Percentiles rank a stretch among this genome's conserved stretches.
phyloP scores from a whole-genome alignment of 2,888 invertebrate species.

The Epistrophe eligans region DNA sequence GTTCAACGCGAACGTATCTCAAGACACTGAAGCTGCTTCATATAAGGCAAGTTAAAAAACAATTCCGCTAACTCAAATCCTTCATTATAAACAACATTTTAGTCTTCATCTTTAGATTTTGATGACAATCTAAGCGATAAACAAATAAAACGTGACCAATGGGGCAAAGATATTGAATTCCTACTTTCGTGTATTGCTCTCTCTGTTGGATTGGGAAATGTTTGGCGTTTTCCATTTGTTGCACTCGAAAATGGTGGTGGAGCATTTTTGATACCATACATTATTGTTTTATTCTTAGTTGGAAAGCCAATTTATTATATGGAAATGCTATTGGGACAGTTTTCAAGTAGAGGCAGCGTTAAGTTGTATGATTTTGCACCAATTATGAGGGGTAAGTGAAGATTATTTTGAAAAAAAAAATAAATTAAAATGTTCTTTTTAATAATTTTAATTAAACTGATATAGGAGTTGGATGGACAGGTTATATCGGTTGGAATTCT shows the following conservation, averaged over 20 bases:
- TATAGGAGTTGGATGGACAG: conserved; percentile 86
- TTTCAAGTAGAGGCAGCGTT: conserved; percentile 88
- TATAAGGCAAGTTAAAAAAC: conserved; percentile 16
- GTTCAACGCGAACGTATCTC: conserved; percentile 71
- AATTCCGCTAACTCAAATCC: not conserved
- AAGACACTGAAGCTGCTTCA: conserved; percentile 7
- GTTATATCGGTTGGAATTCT: conserved; percentile 85
- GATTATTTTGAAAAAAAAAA: no score
- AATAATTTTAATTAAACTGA: not conserved
- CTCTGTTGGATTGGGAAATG: conserved; percentile 88
- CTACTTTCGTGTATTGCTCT: conserved; percentile 86
- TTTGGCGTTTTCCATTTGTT: conserved; percentile 88
- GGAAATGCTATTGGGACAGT: conserved; percentile 90
- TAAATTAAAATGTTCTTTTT: not conserved
- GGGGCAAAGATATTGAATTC: conserved; percentile 87
- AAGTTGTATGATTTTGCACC: conserved; percentile 88
- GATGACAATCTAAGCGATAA: conserved; percentile 8
- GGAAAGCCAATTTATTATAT: conserved; percentile 89
- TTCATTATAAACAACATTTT: not conserved
- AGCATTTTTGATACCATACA: conserved; percentile 88
- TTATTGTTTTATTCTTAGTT: conserved; percentile 87
- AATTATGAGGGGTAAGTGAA: conserved; percentile 87
- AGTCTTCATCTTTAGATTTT: conserved; percentile 30
- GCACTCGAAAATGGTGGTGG: conserved; percentile 88
- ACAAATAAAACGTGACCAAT: conserved; percentile 82